Base-by-base conservation (phyloP, 2,113 vertebrate genomes). In the Pipra filicauda region DNA sequence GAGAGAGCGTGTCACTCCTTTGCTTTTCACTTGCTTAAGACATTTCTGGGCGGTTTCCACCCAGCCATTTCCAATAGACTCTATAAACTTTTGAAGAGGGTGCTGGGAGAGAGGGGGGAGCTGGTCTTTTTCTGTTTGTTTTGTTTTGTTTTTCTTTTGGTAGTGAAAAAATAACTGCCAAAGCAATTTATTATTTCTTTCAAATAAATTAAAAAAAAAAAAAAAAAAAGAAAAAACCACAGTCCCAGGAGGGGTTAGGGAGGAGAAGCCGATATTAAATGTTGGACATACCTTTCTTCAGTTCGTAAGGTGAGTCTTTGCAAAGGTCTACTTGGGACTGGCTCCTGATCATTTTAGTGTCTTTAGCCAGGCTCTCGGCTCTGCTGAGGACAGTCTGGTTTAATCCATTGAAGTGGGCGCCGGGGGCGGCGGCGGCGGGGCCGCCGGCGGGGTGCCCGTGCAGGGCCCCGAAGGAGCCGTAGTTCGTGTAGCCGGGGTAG, bases 251-350 rank as follows among this genome's bases (percentile, higher is more conserved):
- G 61, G 48, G 79, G 69, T 27, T 33, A 55, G 95, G 97, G 94
- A 98, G 97, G 95, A 96, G 97, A 98, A 98, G 98, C 98, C 98
- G 97, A 95, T 98, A 98, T 99, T 99, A 99, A 99, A 99, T 99
- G 98, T 99, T 99, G 98, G 99, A 99, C 99, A 99, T 99, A 99
- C 99, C 99, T 99, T 99, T 99, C 98, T 99, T 99, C 98, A 99
- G 97, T 98, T 99, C 99, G 98, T 99, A 99, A 98, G 99, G 98
- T 96, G 99, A 98, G 98, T 99, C 99, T 99, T 99, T 99, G 98
- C 99, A 99, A 98, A 99, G 98, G 96, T 99, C 99, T 98, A 99
- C 98, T 98, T 99, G 99, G 95, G 98, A 98, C 97, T 99, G 99
- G 98, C 98, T 98, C 97, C 99, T 98, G 97, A 98, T 98, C 88